These are phyloP conservation scores for Syngnathus typhle DNA, from an alignment of 2,113 vertebrate species.

Conservation along the genomic window DNA sequence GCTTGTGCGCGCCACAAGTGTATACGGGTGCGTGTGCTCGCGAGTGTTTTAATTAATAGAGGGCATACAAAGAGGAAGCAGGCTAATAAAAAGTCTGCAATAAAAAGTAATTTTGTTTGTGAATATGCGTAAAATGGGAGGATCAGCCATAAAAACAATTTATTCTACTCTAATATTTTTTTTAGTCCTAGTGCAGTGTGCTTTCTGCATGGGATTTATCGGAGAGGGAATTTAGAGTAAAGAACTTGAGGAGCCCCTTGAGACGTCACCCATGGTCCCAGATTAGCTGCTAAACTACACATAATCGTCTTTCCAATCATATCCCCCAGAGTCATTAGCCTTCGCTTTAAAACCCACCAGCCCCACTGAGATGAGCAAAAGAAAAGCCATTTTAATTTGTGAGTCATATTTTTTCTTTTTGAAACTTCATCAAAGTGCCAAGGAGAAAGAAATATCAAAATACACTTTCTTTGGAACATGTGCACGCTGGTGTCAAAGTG, in stretches of 20 bases:
- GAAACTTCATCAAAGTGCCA: background rate
- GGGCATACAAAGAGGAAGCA: background rate
- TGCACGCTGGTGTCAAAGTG: slow-evolving; percentile 35
- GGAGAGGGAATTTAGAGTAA: slow-evolving; percentile 86
- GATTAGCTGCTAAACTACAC: slow-evolving; percentile 91
- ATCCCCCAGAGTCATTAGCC: slow-evolving; percentile 87
- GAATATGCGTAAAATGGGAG: background rate
- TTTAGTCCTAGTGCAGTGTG: background rate
- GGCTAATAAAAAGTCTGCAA: background rate
- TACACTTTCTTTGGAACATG: slow-evolving; percentile 4
- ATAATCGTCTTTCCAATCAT: slow-evolving; percentile 89
- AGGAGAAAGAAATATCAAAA: background rate
- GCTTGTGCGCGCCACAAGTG: background rate
- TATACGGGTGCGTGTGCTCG: slow-evolving; percentile 16
- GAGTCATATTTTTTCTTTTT: background rate
- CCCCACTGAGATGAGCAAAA: slow-evolving; percentile 6
- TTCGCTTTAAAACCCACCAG: slow-evolving; percentile 67
- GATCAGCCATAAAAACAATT: background rate
- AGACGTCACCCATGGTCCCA: slow-evolving; percentile 81
- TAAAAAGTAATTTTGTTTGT: slow-evolving; percentile 4
- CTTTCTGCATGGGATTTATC: slow-evolving; percentile 75
- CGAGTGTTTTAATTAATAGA: slow-evolving; percentile 13
- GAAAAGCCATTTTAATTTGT: background rate
- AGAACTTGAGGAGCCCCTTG: slow-evolving; percentile 80
- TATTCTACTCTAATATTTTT: background rate